Base-by-base conservation (phyloP, 2,888 invertebrate genomes). In the Euplagia quadripunctaria region DNA sequence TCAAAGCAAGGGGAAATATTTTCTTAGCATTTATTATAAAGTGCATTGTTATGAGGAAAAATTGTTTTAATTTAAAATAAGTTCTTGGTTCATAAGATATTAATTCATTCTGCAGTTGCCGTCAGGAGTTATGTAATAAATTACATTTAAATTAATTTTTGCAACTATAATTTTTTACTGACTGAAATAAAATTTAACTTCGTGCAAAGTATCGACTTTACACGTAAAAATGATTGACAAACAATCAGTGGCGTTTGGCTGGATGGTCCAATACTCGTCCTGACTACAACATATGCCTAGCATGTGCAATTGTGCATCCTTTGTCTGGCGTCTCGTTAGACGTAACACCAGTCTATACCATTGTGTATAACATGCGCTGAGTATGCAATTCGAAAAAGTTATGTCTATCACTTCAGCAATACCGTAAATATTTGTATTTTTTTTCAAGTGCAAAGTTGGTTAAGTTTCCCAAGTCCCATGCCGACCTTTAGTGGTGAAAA, bases 271-370 rank as follows among this genome's bases (percentile, higher is more conserved):
- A 85, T 86, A 86, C 85, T 87, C 83, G 86, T 86, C 85, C 86
- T 89, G 88, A 86, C 81, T 84, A 82, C 85, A 89, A 89, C 90
- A 91, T 88, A 81, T 92, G 92, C 86, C 88, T 79, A 77, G 81
- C 90, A 91, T 87, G 90, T 90, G 91, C 87, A 85, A 80, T 84
- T 87, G 90, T 90, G 91, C 87, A 85, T 81, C 84, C 80, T 86
- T 83, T 81, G 80, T 79, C 81, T 82, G 86, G 80, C 85, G 83
- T 86, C 79, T 84, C 84, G 81, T 86, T 85, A 80, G 83, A 84
- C 82, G 84, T 85, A 80, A 77, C 84, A 72, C 76, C 72, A 78
- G 67, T 79, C 79, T 79, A 79, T 81, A 78, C 71, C 68, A 64
- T 51, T 42, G 55, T 46, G n/a, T 12, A 11, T 52, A 68, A 68